phyloP scores from a whole-genome alignment of 1,140 invertebrate genomes.

The Gonatopus flavifemur region DNA sequence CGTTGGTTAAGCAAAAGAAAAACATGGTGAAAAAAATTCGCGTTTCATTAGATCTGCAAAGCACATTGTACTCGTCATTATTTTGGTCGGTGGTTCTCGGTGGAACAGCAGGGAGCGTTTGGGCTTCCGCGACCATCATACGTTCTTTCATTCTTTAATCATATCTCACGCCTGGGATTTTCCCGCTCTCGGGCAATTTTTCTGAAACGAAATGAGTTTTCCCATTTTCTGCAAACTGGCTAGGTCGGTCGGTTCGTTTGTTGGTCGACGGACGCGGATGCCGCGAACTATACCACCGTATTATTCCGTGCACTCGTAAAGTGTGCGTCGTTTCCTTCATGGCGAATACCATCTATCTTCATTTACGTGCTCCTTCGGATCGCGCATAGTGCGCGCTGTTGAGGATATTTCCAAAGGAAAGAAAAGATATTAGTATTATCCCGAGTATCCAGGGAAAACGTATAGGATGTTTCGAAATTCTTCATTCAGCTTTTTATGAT shows the following conservation, averaged over 20 bases:
- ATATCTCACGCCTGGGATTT: conserved; percentile 29
- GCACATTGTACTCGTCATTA: too few species aligned
- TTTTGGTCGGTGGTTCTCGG: conserved; percentile 1
- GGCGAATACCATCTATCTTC: conserved; percentile 36
- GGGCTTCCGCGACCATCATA: too few species aligned
- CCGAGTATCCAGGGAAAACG: too few species aligned
- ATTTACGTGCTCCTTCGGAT: conserved; percentile 21
- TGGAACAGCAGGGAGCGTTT: conserved; percentile 10
- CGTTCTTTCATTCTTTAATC: conserved; percentile 35
- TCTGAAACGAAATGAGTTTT: conserved; percentile 22
- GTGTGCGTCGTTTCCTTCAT: conserved; percentile 21
- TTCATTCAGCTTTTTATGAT: too few species aligned
- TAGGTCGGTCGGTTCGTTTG: not conserved
- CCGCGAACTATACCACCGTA: too few species aligned
- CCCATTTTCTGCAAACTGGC: conserved; percentile 20
- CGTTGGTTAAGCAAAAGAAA: not conserved
- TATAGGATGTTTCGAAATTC: too few species aligned
- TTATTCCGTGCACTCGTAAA: conserved; percentile 12
- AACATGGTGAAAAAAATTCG: not conserved
- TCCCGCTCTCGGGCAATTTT: conserved; percentile 20
- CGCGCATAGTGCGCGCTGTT: too few species aligned
- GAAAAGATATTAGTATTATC: too few species aligned
- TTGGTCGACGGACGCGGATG: conserved; percentile 19
- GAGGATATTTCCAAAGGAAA: too few species aligned
- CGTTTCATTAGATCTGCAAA: conserved; percentile 6